Evolutionary conservation across 2,888 invertebrate genomes (phyloP).

Genomic region (Volucella zonaria): DNA sequence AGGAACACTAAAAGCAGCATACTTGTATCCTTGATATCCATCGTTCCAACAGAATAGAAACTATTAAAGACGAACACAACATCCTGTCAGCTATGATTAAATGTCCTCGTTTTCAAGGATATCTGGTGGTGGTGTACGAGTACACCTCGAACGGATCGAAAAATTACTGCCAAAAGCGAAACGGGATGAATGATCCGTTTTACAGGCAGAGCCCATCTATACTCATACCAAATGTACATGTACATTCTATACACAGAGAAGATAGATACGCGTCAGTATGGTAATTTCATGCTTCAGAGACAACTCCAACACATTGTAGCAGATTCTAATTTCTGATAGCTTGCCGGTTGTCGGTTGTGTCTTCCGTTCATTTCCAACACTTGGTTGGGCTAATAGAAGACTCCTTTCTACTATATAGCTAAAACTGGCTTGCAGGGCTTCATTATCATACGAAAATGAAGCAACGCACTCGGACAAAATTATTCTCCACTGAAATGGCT

Average conservation of each 20-base stretch:
- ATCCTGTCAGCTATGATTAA: constrained; percentile 67
- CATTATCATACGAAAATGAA: constrained; percentile 68
- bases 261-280: constrained; percentile 53
- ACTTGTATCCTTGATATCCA: constrained; percentile 21
- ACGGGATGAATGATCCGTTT: constrained; percentile 66
- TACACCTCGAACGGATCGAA: constrained; percentile 40
- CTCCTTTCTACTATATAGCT: constrained; percentile 20
- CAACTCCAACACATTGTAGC: constrained; percentile 50
- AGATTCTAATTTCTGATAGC: constrained; percentile 70
- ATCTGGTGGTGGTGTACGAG: constrained; percentile 53
- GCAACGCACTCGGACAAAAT: constrained; percentile 62
- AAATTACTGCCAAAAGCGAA: constrained; percentile 47
- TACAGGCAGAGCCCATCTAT: neutral
- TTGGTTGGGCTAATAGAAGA: constrained; percentile 23
- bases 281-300: constrained; percentile 71
- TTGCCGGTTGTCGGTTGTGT: constrained; percentile 36
- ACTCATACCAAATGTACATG: no score
- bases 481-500: constrained; percentile 11
- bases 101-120: constrained; percentile 68
- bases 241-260: no score
- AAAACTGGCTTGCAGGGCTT: constrained; percentile 29
- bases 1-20: constrained; percentile 44
- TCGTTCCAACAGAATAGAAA: constrained; percentile 39
- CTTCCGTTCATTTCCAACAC: constrained; percentile 24
- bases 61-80: constrained; percentile 51